Evolutionary conservation across 1,140 invertebrate species (phyloP).

Genomic region (Maniola jurtina): DNA sequence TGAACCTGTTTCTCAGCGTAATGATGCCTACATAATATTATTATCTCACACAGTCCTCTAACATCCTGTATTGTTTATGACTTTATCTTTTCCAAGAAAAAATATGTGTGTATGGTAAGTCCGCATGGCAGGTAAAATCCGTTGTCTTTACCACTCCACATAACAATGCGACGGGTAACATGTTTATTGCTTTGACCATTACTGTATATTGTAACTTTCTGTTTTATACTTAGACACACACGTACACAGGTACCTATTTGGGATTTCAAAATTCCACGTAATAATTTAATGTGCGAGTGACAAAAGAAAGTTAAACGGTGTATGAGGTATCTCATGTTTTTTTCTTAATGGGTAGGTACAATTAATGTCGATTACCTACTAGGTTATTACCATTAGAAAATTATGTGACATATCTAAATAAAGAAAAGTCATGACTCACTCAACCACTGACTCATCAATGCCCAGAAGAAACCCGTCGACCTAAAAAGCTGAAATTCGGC

Average conservation of each 20-base stretch:
- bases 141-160: constrained; percentile 27
- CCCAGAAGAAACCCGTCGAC: no score
- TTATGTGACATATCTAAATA: no score
- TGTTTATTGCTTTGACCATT: constrained; percentile 25
- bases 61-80: constrained; percentile 12
- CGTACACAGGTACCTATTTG: neutral
- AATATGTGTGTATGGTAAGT: constrained; percentile 34
- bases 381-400: no score
- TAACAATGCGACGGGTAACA: constrained; percentile 22
- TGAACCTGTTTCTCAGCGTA: neutral
- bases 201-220: constrained; percentile 19
- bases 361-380: no score
- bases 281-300: neutral
- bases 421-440: no score
- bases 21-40: neutral
- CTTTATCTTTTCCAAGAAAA: constrained; percentile 37
- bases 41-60: neutral
- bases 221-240: constrained; percentile 3
- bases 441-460: no score
- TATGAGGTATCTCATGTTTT: neutral
- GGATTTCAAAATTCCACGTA: neutral
- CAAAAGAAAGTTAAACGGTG: neutral
- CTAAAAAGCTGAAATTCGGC: no score
- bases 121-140: constrained; percentile 33
- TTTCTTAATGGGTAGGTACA: no score